Evolutionary conservation across 1,140 invertebrate genomes (phyloP), one percentile per base, ranked within the genome.

Genomic region (Formica selysi): DNA sequence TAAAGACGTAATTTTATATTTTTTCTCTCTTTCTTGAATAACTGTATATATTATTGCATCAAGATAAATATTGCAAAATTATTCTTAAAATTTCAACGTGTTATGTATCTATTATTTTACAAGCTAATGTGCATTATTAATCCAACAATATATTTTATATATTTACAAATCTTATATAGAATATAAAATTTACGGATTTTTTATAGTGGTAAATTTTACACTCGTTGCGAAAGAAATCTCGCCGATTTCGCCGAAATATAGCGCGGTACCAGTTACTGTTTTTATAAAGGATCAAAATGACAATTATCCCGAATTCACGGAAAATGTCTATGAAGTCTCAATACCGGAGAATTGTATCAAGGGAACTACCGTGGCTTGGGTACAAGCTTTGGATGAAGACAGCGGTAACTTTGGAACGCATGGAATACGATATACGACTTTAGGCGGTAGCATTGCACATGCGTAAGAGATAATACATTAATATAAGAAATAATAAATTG

Each of bases 231-330:
- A 97, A 94, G 98, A 99, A 96, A 96, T 97, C 71, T 97, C 97
- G 83, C 95, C 96, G 87, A 95, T 95, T 86, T 96, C 96, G 65
- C 97, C 97, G 6, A 98, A 98, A 94, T 97, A 97, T 81, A 98
- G 97, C 92, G 95, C 96, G n/a, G 98, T 98, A 0, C 97, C 97
- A 57, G 97, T 99, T 3, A 97, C 97, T 13, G 97, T 99, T 64
- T 96, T 97, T 87, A 97, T 99, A 91, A 96, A 97, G 86, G 99
- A 99, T 95, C 97, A 98, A 93, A 99, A 99, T 92, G 99, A 99
- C 93, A 99, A 99, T 94, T 98, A 98, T 93, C 99, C 98, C 0
- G 97, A 98, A 93, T 99, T 99, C 92, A 97, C 96, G 0, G 96
- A 97, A 91, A 95, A 96, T 22, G 92, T 97, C 41, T 99, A 99